Evolutionary conservation across 2,113 vertebrate genomes (phyloP).

Genomic region (Eleginops maclovinus): DNA sequence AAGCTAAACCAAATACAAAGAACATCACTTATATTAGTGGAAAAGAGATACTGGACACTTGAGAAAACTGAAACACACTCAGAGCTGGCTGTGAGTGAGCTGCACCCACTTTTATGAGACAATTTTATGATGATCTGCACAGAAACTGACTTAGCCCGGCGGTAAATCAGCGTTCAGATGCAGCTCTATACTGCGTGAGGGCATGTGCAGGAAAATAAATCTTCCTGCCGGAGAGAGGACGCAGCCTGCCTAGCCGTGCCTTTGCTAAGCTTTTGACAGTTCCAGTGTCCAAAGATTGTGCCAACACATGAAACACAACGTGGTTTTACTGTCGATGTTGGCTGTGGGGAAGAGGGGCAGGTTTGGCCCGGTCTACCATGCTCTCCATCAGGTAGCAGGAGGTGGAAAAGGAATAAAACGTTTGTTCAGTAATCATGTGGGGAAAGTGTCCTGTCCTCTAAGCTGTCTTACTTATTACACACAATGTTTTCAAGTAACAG

Average conservation of each 20-base stretch:
- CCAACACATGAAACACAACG: constrained; percentile 44
- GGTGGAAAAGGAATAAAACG: neutral
- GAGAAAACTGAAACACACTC: constrained; percentile 14
- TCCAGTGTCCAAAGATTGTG: constrained; percentile 28
- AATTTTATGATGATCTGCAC: constrained; percentile 63
- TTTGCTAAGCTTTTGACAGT: constrained; percentile 22
- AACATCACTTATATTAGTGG: no score
- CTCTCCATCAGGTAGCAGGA: constrained; percentile 45
- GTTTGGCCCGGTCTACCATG: constrained; percentile 16
- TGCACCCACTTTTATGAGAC: constrained; percentile 58
- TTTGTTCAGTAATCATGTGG: no score
- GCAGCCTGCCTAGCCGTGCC: constrained; percentile 18
- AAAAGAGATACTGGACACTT: neutral
- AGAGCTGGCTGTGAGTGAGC: constrained; percentile 18
- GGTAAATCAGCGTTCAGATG: constrained; percentile 49
- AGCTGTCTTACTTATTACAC: no score
- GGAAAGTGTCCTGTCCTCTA: no score
- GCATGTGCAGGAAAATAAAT: constrained; percentile 36
- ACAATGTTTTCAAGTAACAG: no score
- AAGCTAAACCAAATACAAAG: no score
- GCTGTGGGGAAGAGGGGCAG: constrained; percentile 22
- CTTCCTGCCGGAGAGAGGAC: constrained; percentile 24
- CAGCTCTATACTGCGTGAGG: constrained; percentile 6
- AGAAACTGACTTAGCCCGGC: constrained; percentile 54
- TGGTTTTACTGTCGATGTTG: constrained; percentile 60